Percentiles rank a stretch among this genome's conserved stretches.
Evolutionary conservation across 2,797 vertebrate species (phyloP).

Genomic region (Neosilurus mollespiculum): DNA sequence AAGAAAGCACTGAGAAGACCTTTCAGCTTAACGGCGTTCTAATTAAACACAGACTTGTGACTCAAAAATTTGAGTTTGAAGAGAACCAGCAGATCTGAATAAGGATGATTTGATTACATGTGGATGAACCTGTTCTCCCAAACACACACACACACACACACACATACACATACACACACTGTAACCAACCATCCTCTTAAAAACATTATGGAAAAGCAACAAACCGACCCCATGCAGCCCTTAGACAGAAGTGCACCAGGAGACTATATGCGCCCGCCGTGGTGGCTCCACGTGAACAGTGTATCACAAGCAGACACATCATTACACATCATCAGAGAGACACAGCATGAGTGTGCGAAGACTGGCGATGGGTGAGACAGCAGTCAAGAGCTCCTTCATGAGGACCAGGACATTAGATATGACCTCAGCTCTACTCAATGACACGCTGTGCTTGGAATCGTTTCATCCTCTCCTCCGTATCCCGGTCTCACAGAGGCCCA

Average conservation of each 20-base stretch:
- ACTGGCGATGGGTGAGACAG: neutral
- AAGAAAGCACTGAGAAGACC: neutral
- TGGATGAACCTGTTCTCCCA: constrained; percentile 20
- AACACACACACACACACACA: neutral
- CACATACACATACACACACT: neutral
- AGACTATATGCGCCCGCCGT: neutral
- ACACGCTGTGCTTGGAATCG: constrained; percentile 28
- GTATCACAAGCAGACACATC: neutral
- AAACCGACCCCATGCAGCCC: neutral
- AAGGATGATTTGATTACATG: neutral
- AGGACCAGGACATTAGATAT: constrained; percentile 18
- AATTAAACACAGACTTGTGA: constrained; percentile 10
- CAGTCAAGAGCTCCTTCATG: neutral
- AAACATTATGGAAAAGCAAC: constrained; percentile 17
- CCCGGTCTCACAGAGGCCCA: neutral
- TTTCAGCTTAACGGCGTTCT: constrained; percentile 15
- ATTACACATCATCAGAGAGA: neutral
- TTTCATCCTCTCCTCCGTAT: neutral
- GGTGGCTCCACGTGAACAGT: no score
- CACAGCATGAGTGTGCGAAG: neutral
- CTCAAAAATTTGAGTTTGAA: neutral
- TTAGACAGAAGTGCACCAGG: neutral
- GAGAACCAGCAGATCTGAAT: neutral
- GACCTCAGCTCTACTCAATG: constrained; percentile 33
- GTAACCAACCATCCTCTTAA: constrained; percentile 1